Base-by-base conservation (phyloP, 2,888 invertebrate species). In the Epistrophella euchroma region DNA sequence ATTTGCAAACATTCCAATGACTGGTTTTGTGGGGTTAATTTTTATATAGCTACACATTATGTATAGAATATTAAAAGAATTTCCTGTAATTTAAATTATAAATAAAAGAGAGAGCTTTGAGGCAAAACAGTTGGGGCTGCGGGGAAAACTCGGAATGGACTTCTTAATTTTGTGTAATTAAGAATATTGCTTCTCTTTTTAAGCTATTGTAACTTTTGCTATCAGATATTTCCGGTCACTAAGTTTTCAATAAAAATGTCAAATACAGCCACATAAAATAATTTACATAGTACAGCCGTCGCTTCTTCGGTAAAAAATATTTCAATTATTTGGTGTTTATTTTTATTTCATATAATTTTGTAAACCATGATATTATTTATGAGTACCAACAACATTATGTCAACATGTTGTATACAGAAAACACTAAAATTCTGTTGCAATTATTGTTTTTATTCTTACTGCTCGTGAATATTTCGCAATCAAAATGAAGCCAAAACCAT, bases 381-480 rank as follows among this genome's bases (percentile, higher is more conserved):
- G n/a, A n/a, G 6, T 32, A 15, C 43, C 15, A 43, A 7, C 45
- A 10, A 17, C 47, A 45, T 37, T 37, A n/a, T n/a, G 11, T 2
- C 4, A 4, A 15, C 11, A 15, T 40, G 1, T 15, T 40, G 1
- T 15, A 11, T 1, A 45, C 43, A 15, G 7, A 43, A 56, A 32
- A 13, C 25, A 17, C 40, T 17, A 11, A 45, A 25, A 28, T 28
- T 11, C 11, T 0, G 5, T 5, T 43, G 25, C 45, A 43, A 62
- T 62, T 43, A 62, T 28, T 45, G 28, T 37, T 58, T 56, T 22
- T 19, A 17, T 35, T 56, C 25, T 40, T 60, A 60, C 10, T 40
- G 60, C 40, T 40, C 40, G 19, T 60, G 13, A 60, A 60, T 22
- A 22, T 40, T 40, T 62, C 37, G 15, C 25, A 62, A 43, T 62